A percentile compares a stretch with the other conserved stretches of the same genome.
Conservation (phyloP, 2,797 vertebrate species). For the Pagetopsis macropterus region DNA sequence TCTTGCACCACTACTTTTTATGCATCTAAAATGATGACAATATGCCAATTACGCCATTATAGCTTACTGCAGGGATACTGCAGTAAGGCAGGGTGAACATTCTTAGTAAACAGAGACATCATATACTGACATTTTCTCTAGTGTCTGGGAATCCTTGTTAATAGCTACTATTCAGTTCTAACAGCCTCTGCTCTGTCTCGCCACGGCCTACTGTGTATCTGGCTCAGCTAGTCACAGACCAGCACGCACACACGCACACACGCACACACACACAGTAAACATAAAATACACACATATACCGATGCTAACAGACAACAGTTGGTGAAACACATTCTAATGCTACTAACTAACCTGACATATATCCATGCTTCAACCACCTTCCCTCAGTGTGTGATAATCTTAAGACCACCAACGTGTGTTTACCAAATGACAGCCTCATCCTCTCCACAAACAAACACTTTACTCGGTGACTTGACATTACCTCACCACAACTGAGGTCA, state of each 20-base stretch:
- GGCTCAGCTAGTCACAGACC: slow-evolving; percentile 57
- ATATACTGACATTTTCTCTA: slow-evolving; percentile 18
- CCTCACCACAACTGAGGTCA: slow-evolving; percentile 63
- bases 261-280: neutral
- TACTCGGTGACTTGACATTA: slow-evolving; percentile 45
- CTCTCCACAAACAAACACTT: slow-evolving; percentile 36
- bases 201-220: slow-evolving; percentile 36
- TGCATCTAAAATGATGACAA: too few species aligned
- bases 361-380: neutral
- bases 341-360: too few species aligned
- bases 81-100: neutral
- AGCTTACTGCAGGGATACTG: too few species aligned
- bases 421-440: slow-evolving; percentile 1
- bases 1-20: too few species aligned
- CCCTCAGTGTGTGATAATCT: neutral
- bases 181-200: slow-evolving; percentile 40
- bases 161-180: slow-evolving; percentile 48
- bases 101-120: neutral
- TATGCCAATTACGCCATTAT: too few species aligned
- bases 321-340: slow-evolving; percentile 4
- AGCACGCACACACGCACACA: slow-evolving; percentile 18
- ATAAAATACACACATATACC: neutral
- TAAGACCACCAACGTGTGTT: neutral
- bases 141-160: slow-evolving; percentile 21
- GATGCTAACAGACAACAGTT: neutral